These are phyloP conservation scores for Chloropsis cyanopogon DNA, from an alignment of 2,113 vertebrate species.

Conservation along the genomic window DNA sequence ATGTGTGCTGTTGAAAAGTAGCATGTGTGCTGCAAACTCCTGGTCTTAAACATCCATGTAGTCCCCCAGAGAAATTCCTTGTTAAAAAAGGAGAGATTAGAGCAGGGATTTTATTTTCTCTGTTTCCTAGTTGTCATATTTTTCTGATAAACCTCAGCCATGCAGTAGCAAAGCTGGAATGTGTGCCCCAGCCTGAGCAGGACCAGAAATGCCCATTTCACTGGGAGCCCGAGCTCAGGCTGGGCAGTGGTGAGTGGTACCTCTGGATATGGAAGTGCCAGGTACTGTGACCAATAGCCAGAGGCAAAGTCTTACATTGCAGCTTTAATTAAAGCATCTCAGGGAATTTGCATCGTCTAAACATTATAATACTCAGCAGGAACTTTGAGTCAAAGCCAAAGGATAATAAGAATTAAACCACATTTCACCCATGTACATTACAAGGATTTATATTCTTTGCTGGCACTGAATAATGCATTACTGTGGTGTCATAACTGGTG, in stretches of 20 bases:
- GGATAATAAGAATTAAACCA: constrained; percentile 38
- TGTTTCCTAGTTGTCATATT: not conserved
- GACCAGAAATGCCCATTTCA: rapidly evolving
- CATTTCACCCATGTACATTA: constrained; percentile 5
- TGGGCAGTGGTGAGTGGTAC: not conserved
- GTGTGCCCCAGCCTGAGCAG: not conserved
- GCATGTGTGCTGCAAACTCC: not conserved
- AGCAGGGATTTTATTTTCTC: not conserved
- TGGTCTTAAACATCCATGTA: not conserved
- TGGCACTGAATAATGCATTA: constrained; percentile 25
- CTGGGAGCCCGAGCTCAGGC: not conserved
- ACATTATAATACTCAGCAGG: not conserved
- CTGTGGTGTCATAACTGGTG: not conserved
- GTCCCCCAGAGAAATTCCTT: not conserved
- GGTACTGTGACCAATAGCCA: not conserved
- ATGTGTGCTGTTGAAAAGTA: not conserved
- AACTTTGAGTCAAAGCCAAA: constrained; percentile 10
- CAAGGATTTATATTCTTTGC: constrained; percentile 43
- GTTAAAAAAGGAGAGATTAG: not conserved
- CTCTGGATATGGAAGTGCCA: not conserved
- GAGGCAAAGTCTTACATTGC: not conserved
- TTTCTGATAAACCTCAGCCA: not conserved
- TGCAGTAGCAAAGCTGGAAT: not conserved
- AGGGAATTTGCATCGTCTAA: not conserved
- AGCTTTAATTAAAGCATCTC: not conserved